Conservation (phyloP, 2,113 vertebrate species). For the Synchiropus splendidus region DNA sequence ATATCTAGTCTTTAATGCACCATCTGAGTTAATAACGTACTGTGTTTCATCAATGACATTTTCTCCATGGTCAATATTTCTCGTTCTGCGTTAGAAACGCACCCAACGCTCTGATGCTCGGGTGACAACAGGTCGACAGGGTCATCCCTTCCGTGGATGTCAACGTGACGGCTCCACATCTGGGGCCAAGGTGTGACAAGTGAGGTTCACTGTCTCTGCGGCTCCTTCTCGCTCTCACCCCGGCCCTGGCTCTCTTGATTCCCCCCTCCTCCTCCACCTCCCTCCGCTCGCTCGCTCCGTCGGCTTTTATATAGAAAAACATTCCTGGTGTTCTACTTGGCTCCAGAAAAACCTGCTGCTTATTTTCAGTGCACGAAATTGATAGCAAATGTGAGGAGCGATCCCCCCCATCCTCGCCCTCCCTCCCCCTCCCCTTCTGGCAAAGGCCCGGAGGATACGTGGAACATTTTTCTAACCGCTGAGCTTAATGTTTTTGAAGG, state of each 20-base stretch:
- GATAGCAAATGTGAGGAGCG: slow-evolving; percentile 73
- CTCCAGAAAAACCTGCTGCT: slow-evolving; percentile 67
- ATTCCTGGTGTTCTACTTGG: slow-evolving; percentile 65
- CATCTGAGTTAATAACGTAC: too few species aligned
- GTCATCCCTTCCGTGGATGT: too few species aligned
- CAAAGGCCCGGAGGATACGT: slow-evolving; percentile 54
- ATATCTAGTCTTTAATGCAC: too few species aligned
- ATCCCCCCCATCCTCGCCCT: slow-evolving; percentile 36
- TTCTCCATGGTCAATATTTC: too few species aligned
- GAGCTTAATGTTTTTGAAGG: slow-evolving; percentile 64
- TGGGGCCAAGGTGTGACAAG: slow-evolving; percentile 48
- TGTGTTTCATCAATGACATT: too few species aligned
- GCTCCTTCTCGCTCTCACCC: slow-evolving; percentile 6
- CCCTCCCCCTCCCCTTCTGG: slow-evolving; percentile 49
- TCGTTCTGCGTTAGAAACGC: too few species aligned
- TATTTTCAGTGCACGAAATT: slow-evolving; percentile 72
- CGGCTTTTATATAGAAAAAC: slow-evolving; percentile 69
- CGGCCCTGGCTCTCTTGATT: slow-evolving; percentile 9
- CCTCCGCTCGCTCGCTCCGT: slow-evolving; percentile 29
- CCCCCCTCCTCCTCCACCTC: slow-evolving; percentile 27
- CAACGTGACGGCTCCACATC: slow-evolving; percentile 45
- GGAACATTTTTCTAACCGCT: slow-evolving; percentile 64
- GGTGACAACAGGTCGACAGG: too few species aligned
- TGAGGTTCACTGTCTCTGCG: slow-evolving; percentile 11
- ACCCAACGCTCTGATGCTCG: too few species aligned